Evolutionary conservation across 2,113 vertebrate species (phyloP).

Genomic region (Pollimyrus isidori): DNA sequence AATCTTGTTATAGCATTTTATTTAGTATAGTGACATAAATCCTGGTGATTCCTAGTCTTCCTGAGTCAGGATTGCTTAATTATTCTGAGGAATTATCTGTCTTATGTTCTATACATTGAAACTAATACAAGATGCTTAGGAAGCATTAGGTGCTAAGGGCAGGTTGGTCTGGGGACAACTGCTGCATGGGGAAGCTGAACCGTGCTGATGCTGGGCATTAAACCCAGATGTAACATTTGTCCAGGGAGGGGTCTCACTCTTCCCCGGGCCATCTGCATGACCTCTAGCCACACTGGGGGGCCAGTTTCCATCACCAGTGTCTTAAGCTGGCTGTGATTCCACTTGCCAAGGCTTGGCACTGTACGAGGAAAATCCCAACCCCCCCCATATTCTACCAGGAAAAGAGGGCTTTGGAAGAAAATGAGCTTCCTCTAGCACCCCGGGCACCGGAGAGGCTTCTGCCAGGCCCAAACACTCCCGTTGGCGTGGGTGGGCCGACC

Average conservation of each 20-base stretch:
- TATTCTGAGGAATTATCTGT: neutral
- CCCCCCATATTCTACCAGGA: neutral
- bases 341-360: neutral
- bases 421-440: neutral
- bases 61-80: neutral
- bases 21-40: neutral
- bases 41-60: neutral
- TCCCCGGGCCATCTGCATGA: neutral
- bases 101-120: neutral
- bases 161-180: neutral
- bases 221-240: neutral
- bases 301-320: neutral
- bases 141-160: neutral
- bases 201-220: neutral
- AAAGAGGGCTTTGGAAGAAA: neutral
- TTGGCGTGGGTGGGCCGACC: neutral
- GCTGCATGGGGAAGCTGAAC: neutral
- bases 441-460: neutral
- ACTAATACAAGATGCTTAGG: neutral
- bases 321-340: neutral
- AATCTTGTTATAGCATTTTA: neutral
- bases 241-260: no score
- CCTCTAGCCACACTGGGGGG: neutral
- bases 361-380: constrained; percentile 3
- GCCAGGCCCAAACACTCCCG: neutral